phyloP scores from a whole-genome alignment of 2,888 invertebrate genomes.

The Electrophaes corylata region DNA sequence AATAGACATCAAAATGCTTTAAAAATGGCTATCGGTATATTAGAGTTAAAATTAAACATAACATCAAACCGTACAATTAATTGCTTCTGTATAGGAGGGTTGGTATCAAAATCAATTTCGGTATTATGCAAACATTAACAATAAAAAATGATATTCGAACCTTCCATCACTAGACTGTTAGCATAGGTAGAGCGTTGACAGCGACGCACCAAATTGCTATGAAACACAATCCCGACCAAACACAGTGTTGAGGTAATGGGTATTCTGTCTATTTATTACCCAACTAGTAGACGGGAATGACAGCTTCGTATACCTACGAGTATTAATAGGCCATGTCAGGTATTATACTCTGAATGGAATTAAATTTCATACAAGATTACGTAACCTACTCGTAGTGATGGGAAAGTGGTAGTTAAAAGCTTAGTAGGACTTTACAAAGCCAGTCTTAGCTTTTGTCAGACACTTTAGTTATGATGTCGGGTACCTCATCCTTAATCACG shows the following conservation, averaged over 20 bases:
- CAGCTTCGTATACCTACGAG: slow-evolving; percentile 16
- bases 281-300: slow-evolving; percentile 32
- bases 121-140: slow-evolving; percentile 17
- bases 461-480: neutral
- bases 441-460: neutral
- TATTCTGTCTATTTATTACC: slow-evolving; percentile 42
- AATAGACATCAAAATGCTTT: neutral
- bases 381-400: neutral
- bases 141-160: slow-evolving; percentile 11
- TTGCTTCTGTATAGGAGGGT: neutral
- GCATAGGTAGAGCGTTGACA: slow-evolving; percentile 44
- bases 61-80: neutral
- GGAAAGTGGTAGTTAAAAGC: neutral
- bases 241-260: slow-evolving; percentile 43
- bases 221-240: slow-evolving; percentile 50
- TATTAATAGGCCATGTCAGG: slow-evolving; percentile 12
- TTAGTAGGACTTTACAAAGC: neutral
- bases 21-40: too few relatives aligned
- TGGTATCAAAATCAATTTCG: slow-evolving; percentile 8
- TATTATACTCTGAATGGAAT: slow-evolving; percentile 15
- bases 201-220: slow-evolving; percentile 46
- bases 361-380: slow-evolving; percentile 3
- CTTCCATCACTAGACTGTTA: slow-evolving; percentile 37
- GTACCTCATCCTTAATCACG: too few relatives aligned
- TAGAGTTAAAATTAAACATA: neutral